These are phyloP conservation scores for Gymnothorax javanicus DNA, from an alignment of 2,797 vertebrate genomes.

Conservation along the genomic window DNA sequence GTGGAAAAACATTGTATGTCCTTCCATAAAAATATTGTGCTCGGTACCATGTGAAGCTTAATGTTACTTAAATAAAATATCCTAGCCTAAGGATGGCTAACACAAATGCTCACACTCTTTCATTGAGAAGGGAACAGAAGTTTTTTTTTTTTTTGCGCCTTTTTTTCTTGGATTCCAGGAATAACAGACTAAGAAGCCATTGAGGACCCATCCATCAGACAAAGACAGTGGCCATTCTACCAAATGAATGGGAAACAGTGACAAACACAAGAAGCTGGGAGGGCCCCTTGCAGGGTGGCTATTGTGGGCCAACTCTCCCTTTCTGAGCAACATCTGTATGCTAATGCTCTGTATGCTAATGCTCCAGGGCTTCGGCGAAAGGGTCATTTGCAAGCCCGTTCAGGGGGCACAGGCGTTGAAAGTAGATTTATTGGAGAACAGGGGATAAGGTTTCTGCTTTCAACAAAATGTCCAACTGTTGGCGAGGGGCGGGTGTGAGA, in stretches of 20 bases:
- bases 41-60: neutral
- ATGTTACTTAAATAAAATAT: neutral
- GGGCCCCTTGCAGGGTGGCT: conserved; percentile 52
- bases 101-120: neutral
- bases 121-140: conserved; percentile 4
- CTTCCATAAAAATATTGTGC: neutral
- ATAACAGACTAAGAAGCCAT: conserved; percentile 45
- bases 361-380: conserved; percentile 55
- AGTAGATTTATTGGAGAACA: conserved; percentile 36
- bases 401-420: conserved; percentile 41
- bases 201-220: conserved; percentile 45
- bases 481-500: conserved; percentile 54
- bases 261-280: conserved; percentile 41
- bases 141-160: conserved; percentile 25
- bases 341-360: conserved; percentile 60
- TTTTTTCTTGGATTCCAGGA: conserved; percentile 46
- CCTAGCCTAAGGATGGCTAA: neutral
- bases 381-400: conserved; percentile 57
- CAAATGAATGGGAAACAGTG: conserved; percentile 26
- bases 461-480: conserved; percentile 31
- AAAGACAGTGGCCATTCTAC: conserved; percentile 44
- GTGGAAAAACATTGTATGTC: neutral
- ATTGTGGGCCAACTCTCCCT: conserved; percentile 64
- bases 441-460: neutral
- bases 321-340: conserved; percentile 81